phyloP scores from a whole-genome alignment of 1,140 invertebrate genomes.

The Ridgeia piscesae region DNA sequence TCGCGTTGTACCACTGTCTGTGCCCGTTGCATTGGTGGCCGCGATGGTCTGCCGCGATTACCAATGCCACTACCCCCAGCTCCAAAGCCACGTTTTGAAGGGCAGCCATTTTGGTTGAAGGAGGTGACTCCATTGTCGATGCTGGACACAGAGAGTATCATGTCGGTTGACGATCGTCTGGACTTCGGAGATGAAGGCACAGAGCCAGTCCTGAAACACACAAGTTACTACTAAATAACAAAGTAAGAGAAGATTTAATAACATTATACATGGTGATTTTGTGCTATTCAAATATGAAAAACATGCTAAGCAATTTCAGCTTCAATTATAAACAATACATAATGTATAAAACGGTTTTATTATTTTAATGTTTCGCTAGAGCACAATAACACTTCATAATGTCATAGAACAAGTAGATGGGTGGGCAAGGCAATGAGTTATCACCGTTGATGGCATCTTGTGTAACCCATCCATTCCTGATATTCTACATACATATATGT shows the following conservation, averaged over 20 bases:
- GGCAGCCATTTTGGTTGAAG: constrained; percentile 4
- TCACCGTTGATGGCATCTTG: too few species aligned
- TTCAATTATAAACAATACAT: neutral
- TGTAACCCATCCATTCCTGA: too few species aligned
- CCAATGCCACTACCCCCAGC: constrained; percentile 9
- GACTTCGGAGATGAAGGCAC: constrained; percentile 39
- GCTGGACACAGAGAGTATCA: neutral
- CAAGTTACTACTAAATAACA: neutral
- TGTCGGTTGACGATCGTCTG: neutral
- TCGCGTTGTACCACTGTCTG: constrained; percentile 45
- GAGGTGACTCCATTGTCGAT: neutral
- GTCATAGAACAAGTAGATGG: too few species aligned
- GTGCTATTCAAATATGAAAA: neutral
- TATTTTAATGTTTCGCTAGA: too few species aligned
- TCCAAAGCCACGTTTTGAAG: neutral
- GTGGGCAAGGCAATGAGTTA: too few species aligned
- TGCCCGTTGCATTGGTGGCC: constrained; percentile 38
- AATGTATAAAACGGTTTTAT: neutral
- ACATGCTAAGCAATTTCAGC: neutral
- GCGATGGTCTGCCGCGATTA: constrained; percentile 45
- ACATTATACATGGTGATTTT: neutral
- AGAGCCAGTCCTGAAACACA: constrained; percentile 41
- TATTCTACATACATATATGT: too few species aligned
- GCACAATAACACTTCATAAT: too few species aligned
- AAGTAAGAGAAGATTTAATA: neutral